Base-by-base conservation (phyloP, 2,888 invertebrate species). In the Drosophila niveifrons region DNA sequence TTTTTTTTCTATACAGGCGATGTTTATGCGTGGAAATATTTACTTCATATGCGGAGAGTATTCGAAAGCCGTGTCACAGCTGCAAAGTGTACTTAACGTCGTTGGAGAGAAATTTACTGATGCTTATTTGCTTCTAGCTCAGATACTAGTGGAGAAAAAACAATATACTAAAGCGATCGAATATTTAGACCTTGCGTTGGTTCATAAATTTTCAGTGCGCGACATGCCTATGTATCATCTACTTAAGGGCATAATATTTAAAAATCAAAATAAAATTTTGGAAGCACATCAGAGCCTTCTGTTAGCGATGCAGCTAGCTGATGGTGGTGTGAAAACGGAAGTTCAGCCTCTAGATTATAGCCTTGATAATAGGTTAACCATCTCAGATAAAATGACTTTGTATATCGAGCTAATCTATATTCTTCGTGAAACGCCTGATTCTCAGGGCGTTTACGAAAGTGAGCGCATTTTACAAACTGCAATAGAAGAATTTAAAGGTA, bases 201-300 rank as follows among this genome's bases (percentile, higher is more conserved):
- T 98, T 89, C 96, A 97, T 89, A 97, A 98, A 92, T 98, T 99
- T 90, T 96, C 97, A 92, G 96, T 99, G 0, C 93, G 98, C 75
- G 98, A 98, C 68, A 96, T 97, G 92, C 97, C 98, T 0, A 93
- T 98, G 90, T 99, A 97, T 90, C 97, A 98, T 92, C 94, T 98
- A 71, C 94, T 98, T 1, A 95, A 95, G 77, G 98, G 98, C 0
- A 94, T 97, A 28, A 95, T 98, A 52, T 94, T 96, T 75, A 97
- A 96, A 90, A 94, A 95, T 80, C 94, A 94, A 58, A 95, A 95
- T 15, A 95, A 96, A 81, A 92, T 94, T 3, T 94, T 95, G 39
- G 96, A 96, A 57, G 95, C 96, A 0, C 94, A 97, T 47, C 94
- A 95, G 66, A 96, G 96, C 73, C 95, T 97, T 69, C 94, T 95